phyloP scores from a whole-genome alignment of 2,113 vertebrate species.

The Ptilorrhoa leucosticta region DNA sequence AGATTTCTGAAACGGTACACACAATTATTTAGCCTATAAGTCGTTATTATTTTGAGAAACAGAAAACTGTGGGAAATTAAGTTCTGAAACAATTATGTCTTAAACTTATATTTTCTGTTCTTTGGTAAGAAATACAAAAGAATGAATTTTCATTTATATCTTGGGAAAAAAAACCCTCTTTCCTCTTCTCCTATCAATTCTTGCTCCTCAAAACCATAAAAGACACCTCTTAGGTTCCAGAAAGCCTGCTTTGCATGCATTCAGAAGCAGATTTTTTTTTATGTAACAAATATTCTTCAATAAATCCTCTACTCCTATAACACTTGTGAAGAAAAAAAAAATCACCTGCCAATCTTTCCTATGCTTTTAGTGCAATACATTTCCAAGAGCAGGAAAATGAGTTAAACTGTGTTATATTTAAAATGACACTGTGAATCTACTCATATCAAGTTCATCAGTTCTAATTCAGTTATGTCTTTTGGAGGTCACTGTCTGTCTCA shows the following conservation, averaged over 20 bases:
- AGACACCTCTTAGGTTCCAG: neutral
- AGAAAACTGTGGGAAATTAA: neutral
- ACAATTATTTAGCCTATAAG: neutral
- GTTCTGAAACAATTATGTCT: neutral
- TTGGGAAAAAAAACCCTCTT: neutral
- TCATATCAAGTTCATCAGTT: constrained; percentile 53
- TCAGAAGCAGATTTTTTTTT: neutral
- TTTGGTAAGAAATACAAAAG: neutral
- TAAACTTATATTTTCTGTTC: neutral
- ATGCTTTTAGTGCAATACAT: neutral
- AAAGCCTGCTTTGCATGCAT: neutral
- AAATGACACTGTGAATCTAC: constrained; percentile 51
- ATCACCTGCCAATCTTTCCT: neutral
- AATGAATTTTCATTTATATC: neutral
- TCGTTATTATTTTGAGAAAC: neutral
- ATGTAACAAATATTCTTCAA: neutral
- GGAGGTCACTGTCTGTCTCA: constrained; percentile 34
- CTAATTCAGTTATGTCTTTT: constrained; percentile 56
- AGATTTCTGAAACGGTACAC: neutral
- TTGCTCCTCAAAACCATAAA: neutral
- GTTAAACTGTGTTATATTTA: constrained; percentile 34
- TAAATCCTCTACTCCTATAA: neutral
- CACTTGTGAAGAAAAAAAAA: neutral
- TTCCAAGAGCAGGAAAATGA: neutral
- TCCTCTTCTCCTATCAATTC: neutral